phyloP scores from a whole-genome alignment of 2,888 invertebrate genomes.

The Isoperla grammatica region DNA sequence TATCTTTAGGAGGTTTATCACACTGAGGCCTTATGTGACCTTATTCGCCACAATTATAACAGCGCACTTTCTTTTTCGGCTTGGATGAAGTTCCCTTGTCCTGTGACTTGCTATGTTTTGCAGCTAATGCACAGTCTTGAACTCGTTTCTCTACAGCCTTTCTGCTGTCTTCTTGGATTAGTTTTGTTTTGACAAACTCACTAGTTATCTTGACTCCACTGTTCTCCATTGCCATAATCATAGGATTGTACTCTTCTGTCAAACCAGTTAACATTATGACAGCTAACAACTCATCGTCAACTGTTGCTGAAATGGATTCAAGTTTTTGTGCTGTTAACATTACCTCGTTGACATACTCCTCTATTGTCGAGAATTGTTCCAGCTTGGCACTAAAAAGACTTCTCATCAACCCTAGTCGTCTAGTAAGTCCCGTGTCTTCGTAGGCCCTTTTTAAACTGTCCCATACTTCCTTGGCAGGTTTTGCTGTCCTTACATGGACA shows the following conservation, averaged over 20 bases:
- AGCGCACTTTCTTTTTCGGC: background rate
- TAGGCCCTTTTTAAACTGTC: conserved; percentile 11
- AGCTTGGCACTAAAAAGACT: conserved; percentile 1
- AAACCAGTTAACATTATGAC: too few species aligned
- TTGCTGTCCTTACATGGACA: conserved; percentile 4
- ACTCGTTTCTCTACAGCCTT: background rate
- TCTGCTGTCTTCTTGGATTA: conserved; percentile 3
- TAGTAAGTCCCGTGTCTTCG: conserved; percentile 7
- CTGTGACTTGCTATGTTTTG: background rate
- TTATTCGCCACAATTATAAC: background rate
- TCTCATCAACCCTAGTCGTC: background rate
- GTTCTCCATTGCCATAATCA: too few species aligned
- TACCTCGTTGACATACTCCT: too few species aligned
- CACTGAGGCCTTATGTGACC: background rate
- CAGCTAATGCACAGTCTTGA: background rate
- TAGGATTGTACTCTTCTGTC: too few species aligned
- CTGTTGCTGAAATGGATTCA: too few species aligned
- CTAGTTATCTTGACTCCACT: conserved; percentile 1
- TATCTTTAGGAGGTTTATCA: background rate
- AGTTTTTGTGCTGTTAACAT: too few species aligned
- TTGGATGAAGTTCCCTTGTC: background rate
- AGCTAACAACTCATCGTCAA: too few species aligned
- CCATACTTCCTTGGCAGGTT: conserved; percentile 20
- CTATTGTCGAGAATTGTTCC: background rate
- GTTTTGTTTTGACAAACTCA: conserved; percentile 9